Base-by-base conservation (phyloP, 2,797 vertebrate genomes). In the Prunella strophiata region DNA sequence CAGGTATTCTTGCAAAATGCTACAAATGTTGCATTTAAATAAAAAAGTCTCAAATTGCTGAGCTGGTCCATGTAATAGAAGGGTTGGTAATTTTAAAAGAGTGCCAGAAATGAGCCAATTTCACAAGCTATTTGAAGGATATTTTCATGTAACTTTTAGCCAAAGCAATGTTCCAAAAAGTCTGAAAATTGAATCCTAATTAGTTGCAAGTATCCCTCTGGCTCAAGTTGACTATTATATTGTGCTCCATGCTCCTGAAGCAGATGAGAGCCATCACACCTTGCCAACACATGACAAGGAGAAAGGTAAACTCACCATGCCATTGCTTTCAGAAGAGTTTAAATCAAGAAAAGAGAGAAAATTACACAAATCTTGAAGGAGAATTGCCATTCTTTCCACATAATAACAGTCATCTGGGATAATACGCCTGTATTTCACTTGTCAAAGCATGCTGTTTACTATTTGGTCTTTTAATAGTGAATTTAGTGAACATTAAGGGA, bases 301-400 rank as follows among this genome's bases (percentile, higher is more conserved):
- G 88, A 97, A 96, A 95, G 93, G 93, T 96, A 97, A 97, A 96
- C 95, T 96, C 92, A 65, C 95, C 89, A 91, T 85, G 92, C 92
- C 89, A 89, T 62, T 94, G 84, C 94, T 96, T 97, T 96, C 95
- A 95, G 86, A 93, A 96, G 91, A 96, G 92, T 92, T 97, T 95
- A 97, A 94, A 97, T 93, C 85, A 96, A 96, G 75, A 93, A 96
- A 96, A 85, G 77, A 95, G 93, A 94, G 96, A 96, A 96, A 97
- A 97, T 96, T 96, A 94, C 92, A 96, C 92, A 96, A 97, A 96
- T 96, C 93, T 88, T 95, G 83, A 89, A 92, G 89, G 86, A 94
- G 95, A 97, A 97, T 96, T 95, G 93, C 91, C 94, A 86, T 93
- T 97, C 92, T 96, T 94, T 84, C 87, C 66, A 76, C 77, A 93